phyloP scores from a whole-genome alignment of 2,888 invertebrate species.

The Caenorhabditis doughertyi region DNA sequence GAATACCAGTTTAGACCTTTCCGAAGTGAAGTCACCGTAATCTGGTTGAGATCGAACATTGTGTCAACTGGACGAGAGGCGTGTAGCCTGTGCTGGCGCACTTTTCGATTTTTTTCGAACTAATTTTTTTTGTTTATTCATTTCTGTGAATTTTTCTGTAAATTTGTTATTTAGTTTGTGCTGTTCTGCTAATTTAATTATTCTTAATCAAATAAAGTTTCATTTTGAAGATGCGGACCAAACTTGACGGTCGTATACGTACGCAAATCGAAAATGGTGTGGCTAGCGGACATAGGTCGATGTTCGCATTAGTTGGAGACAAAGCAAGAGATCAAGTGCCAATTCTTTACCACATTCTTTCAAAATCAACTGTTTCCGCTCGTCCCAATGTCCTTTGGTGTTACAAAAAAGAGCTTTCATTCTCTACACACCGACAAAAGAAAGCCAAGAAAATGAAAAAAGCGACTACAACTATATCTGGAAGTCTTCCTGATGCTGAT shows the following conservation, averaged over 20 bases:
- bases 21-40: constrained; percentile 18
- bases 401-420: constrained; percentile 95
- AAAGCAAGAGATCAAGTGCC: constrained; percentile 97
- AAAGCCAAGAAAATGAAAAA: constrained; percentile 90
- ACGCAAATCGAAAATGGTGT: constrained; percentile 98
- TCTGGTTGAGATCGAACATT: constrained; percentile 2
- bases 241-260: constrained; percentile 96
- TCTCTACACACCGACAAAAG: constrained; percentile 94
- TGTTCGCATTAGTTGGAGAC: constrained; percentile 96
- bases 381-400: constrained; percentile 98
- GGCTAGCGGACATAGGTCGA: constrained; percentile 91
- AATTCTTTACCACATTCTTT: constrained; percentile 96
- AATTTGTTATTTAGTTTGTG: neutral
- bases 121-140: neutral
- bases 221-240: constrained; percentile 87
- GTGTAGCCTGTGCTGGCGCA: constrained; percentile 33
- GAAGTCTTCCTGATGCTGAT: constrained; percentile 93
- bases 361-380: constrained; percentile 94
- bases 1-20: constrained; percentile 39
- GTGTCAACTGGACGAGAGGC: constrained; percentile 4
- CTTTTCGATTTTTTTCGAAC: constrained; percentile 7
- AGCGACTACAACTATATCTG: constrained; percentile 88
- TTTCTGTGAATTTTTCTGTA: neutral
- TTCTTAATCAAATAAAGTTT: too few relatives aligned
- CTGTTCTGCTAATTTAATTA: neutral